Conservation (phyloP, 2,113 vertebrate species). For the Pelmatolapia mariae region DNA sequence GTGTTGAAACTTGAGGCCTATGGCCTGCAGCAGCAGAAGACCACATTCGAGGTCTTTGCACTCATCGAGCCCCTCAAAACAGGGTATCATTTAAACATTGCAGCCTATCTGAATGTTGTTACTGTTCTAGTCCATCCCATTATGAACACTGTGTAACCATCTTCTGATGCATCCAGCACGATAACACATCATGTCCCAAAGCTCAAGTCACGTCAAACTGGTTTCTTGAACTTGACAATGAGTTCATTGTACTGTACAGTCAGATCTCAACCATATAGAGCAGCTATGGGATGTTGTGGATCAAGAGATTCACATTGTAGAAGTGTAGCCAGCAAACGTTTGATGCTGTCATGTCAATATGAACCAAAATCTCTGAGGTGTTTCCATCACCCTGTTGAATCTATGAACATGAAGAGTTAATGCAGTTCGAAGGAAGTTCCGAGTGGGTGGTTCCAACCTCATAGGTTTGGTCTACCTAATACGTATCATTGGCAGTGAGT, state of each 20-base stretch:
- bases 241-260: background rate
- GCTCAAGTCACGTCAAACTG: background rate
- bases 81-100: background rate
- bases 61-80: background rate
- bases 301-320: background rate
- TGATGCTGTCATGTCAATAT: background rate
- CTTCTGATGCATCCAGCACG: background rate
- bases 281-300: background rate
- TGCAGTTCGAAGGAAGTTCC: background rate
- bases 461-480: background rate
- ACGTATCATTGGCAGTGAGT: background rate
- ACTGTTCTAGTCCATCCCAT: background rate
- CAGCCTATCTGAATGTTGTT: background rate
- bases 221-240: background rate
- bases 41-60: background rate
- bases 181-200: background rate
- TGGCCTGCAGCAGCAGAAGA: background rate
- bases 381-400: background rate
- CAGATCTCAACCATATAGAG: background rate
- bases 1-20: background rate
- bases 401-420: background rate
- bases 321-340: background rate
- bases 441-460: background rate
- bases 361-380: background rate
- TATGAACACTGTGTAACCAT: background rate